phyloP scores from a whole-genome alignment of 2,888 invertebrate species.

The Gymnoscelis rufifasciata region DNA sequence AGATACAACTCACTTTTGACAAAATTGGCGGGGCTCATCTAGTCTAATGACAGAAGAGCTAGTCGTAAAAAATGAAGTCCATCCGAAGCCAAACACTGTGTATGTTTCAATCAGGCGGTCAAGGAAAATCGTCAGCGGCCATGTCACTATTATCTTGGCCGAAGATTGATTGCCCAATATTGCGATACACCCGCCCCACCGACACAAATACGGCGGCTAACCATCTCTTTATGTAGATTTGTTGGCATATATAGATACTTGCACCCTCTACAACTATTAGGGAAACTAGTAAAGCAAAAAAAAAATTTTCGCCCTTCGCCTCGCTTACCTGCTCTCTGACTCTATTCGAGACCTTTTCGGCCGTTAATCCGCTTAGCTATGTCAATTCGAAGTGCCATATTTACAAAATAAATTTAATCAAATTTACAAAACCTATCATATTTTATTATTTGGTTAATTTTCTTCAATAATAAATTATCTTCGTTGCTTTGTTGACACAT shows the following conservation, averaged over 20 bases:
- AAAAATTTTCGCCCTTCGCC: too few species aligned
- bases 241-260: not conserved
- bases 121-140: conserved; percentile 54
- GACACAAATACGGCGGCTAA: conserved; percentile 25
- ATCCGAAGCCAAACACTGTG: conserved; percentile 22
- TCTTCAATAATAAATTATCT: too few species aligned
- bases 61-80: not conserved
- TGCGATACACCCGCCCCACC: conserved; percentile 48
- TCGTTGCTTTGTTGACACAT: too few species aligned
- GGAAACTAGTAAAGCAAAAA: too few species aligned
- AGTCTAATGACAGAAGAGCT: not conserved
- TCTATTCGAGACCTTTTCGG: too few species aligned
- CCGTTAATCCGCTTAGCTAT: too few species aligned
- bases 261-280: not conserved
- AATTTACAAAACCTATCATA: too few species aligned
- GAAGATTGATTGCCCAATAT: conserved; percentile 69
- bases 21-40: not conserved
- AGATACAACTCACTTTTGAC: not conserved
- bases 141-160: conserved; percentile 59
- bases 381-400: too few species aligned
- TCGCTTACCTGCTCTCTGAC: too few species aligned
- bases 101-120: conserved; percentile 65
- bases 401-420: too few species aligned
- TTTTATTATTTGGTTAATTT: too few species aligned
- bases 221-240: not conserved